Conservation (phyloP, 2,113 vertebrate genomes). For the Irena cyanogastra region DNA sequence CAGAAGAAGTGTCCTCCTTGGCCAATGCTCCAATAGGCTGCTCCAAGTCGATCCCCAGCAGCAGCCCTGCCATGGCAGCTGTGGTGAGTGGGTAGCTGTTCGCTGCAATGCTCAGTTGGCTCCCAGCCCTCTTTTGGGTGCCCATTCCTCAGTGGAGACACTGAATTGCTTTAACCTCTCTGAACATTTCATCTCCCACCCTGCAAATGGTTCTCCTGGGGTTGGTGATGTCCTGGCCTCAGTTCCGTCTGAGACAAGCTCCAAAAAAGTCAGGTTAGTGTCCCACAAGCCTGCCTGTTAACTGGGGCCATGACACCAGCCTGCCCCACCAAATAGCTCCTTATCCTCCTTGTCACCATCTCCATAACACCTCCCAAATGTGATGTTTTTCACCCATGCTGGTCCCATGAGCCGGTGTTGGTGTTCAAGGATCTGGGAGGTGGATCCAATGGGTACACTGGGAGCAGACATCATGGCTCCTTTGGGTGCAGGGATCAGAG, state of each 20-base stretch:
- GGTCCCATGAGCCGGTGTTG: background rate
- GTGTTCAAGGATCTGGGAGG: background rate
- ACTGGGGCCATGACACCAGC: background rate
- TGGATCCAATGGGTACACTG: rapidly evolving
- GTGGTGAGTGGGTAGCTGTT: background rate
- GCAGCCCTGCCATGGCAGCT: background rate
- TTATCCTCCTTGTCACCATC: background rate
- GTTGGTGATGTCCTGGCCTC: rapidly evolving
- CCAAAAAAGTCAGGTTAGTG: background rate
- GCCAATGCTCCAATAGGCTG: background rate
- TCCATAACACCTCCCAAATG: rapidly evolving
- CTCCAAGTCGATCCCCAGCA: rapidly evolving
- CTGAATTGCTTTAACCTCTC: conserved; percentile 54
- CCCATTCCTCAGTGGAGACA: background rate
- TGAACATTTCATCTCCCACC: conserved; percentile 55
- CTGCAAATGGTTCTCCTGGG: background rate
- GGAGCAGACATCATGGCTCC: background rate
- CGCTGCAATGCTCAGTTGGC: background rate
- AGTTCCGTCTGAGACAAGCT: background rate
- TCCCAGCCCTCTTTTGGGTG: background rate
- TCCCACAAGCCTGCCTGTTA: background rate
- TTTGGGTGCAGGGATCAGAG: background rate
- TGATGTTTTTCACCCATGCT: background rate
- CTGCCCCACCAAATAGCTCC: rapidly evolving
- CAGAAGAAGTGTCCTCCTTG: background rate